Base-by-base conservation (phyloP, 2,797 vertebrate species). In the Valencia hispanica region DNA sequence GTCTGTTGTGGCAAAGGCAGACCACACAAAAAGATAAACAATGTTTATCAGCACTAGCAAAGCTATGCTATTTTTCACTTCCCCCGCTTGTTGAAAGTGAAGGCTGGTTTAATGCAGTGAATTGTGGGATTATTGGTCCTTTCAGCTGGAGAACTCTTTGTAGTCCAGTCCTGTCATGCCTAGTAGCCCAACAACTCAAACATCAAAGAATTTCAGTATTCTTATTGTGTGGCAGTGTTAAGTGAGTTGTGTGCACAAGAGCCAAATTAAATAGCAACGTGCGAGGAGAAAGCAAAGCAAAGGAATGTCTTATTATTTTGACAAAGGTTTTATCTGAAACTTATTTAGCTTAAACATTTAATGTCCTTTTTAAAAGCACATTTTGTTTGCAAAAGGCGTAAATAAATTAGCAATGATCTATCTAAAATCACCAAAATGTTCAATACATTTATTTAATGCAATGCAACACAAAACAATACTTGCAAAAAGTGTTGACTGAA, bases 261-360 rank as follows among this genome's bases (percentile, higher is more conserved):
- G 15, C 22, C 12, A n/a, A 25, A n/a, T 25, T 4, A 7, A 39
- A 66, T 2, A 55, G 9, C n/a, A 39, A 66, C 12, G 6, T 22
- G 1, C 43, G 11, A 39, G 34, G 9, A 78, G 51, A 47, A 27
- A 80, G 27, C 20, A 1, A 15, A 9, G n/a, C 9, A 57, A 47
- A 2, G 3, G 0, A 4, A 14, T 48, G 14, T 59, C 32, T 55
- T 66, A 63, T 51, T 51, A 25, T 15, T 25, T 72, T 70, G 17
- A 32, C 27, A 63, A 70, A 25, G 9, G 14, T 34, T 79, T 47
- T 43, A 55, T 68, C 25, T 65, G 34, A 65, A 65, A 65, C 36
- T n/a, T 66, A 70, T 0, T 50, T 25, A 73, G n/a, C n/a, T n/a
- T n/a, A n/a, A n/a, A n/a, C n/a, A 70, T 0, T 50, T 25, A 73